A percentile compares a stretch with the other conserved stretches of the same genome.
Conservation (phyloP, 2,888 invertebrate genomes). For the Torymus auratus region DNA sequence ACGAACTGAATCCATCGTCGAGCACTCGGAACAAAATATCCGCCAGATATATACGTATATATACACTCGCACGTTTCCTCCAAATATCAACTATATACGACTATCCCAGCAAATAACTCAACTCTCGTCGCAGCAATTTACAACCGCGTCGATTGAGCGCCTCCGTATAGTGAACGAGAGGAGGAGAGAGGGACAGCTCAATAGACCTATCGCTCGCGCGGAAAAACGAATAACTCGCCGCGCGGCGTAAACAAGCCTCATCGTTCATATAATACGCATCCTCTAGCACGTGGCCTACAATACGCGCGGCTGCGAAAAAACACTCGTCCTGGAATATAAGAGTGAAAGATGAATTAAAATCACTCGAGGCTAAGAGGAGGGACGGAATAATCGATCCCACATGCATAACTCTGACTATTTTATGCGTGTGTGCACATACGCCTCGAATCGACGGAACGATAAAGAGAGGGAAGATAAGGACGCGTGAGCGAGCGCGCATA, state of each 20-base stretch:
- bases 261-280: too few species aligned
- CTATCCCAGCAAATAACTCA: conserved; percentile 25
- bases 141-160: conserved; percentile 17
- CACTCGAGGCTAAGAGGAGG: conserved; percentile 5
- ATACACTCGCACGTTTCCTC: too few species aligned
- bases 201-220: conserved; percentile 19
- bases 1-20: too few species aligned
- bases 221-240: conserved; percentile 15
- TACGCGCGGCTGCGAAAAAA: too few species aligned
- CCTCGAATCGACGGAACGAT: background rate
- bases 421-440: background rate
- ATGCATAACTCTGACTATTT: background rate
- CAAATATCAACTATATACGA: background rate
- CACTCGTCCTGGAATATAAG: background rate
- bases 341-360: conserved; percentile 25
- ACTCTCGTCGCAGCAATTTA: background rate
- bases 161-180: conserved; percentile 5
- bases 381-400: conserved; percentile 28
- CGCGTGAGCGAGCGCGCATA: conserved; percentile 12
- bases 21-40: too few species aligned
- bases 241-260: background rate
- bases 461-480: conserved; percentile 48
- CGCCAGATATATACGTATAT: too few species aligned
- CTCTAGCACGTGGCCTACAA: too few species aligned
- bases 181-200: conserved; percentile 21